Evolutionary conservation across 2,888 invertebrate species (phyloP), one percentile per base, ranked within the genome.

Genomic region (Osmoderma eremita): DNA sequence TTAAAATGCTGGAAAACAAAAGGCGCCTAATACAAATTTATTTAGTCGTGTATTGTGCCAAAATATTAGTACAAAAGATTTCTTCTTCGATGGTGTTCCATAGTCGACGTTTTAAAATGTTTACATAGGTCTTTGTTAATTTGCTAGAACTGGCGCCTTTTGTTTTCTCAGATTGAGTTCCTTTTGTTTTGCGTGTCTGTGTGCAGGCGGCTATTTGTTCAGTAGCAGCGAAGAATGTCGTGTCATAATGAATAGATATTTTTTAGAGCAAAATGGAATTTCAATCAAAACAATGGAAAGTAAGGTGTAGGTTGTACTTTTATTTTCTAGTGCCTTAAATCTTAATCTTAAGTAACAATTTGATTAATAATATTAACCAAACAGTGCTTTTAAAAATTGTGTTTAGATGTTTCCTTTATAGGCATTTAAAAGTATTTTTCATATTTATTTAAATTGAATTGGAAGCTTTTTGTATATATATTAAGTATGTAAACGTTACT

Each of bases 21-120:
- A 61, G 58, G 58, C 36, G 58, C 10, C 45, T 36, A 61, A 17
- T 61, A 61, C 45, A 61, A 61, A 61, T 61, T 61, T 61, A 61
- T 61, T 61, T 45, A 61, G 58, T 61, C 24, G 30, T n/a, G n/a
- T 61, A 61, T 61, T 61, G 48, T 61, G 42, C 45, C 58, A 45
- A 61, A 61, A 61, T 48, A 61, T 61, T 61, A 61, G 58, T n/a
- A 15, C 30, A 18, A 36, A 45, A 61, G 45, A 61, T 61, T 61
- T 61, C 30, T 30, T 45, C 45, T 45, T 45, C 42, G 45, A 45
- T 61, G 58, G 45, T 24, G 45, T 61, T 61, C 45, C 45, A 24
- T 61, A 45, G 58, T 45, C 30, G 45, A 30, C 24, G 30, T 45
- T 30, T 61, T 61, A 61, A 30, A 18, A 10, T 61, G 58, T 61